Base-by-base conservation (phyloP, 2,797 vertebrate species). In the Trematomus bernacchii region DNA sequence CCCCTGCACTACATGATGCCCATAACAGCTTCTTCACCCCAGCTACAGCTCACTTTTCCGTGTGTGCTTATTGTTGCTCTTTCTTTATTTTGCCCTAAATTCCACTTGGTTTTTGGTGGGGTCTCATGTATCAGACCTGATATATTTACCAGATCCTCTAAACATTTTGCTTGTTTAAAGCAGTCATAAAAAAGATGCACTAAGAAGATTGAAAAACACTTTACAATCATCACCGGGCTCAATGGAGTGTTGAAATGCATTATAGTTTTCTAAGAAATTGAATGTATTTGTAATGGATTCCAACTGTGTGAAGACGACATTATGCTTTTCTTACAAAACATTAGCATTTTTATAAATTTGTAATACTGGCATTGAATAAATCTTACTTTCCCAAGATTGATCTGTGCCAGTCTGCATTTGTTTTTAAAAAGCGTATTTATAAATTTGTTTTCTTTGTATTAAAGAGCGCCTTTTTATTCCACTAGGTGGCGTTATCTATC, bases 271-370 rank as follows among this genome's bases (percentile, higher is more conserved):
- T 80, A 87, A 85, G 75, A 91, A 91, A 93, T 87, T 89, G 93
- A 94, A 93, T 95, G 91, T 94, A 93, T 94, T 93, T 93, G 87
- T 91, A 86, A 90, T 89, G 78, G 81, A 93, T 89, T 86, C 83
- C 89, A 84, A 48, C 76, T 73, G 60, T 81, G 71, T 81, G 85
- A 87, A 85, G 78, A 81, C 80, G 80, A 89, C 85, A 83, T 78
- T 37, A 79, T 84, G 65, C 84, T 90, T 93, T 90, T 92, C 85
- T 85, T 93, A 90, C 84, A 76, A 70, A 90, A 82, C 76, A 87
- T 85, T 67, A 86, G 79, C 85, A 84, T 94, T 95, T 68, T 93
- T 94, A 91, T 92, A 90, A 83, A 92, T 87, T 93, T 94, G 90
- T 92, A 89, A 92, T 90, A 78, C 91, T 90, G 73, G 64, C 75